Conservation (phyloP, 2,888 invertebrate species). For the Pilophorus perplexus region DNA sequence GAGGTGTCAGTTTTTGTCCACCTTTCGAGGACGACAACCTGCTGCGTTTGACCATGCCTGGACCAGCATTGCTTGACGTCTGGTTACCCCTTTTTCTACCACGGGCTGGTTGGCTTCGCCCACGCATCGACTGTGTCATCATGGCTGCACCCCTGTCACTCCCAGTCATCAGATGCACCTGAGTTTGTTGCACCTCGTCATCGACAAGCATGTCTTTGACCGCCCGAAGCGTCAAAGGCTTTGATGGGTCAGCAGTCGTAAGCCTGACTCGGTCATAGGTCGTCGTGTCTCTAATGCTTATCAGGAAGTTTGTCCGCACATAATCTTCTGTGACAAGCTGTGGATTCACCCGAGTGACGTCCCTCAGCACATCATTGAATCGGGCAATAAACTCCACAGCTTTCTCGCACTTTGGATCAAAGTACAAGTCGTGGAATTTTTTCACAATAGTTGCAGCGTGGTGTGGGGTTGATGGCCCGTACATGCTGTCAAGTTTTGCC, state of each 20-base stretch:
- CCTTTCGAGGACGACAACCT: background rate
- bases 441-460: background rate
- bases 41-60: background rate
- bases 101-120: background rate
- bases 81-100: background rate
- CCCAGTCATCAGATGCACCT: background rate
- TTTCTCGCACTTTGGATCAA: background rate
- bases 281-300: background rate
- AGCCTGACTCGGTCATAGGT: constrained; percentile 1
- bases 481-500: background rate
- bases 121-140: background rate
- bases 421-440: background rate
- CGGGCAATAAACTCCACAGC: background rate
- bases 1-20: background rate
- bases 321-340: background rate
- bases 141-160: background rate
- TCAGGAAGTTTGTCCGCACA: background rate
- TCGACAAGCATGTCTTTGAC: background rate
- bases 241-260: background rate
- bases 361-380: background rate
- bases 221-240: background rate
- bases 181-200: background rate
- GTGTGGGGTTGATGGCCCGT: background rate
- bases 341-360: background rate
- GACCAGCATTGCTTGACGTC: background rate